phyloP scores from a whole-genome alignment of 2,888 invertebrate genomes.

The Patella caerulea region DNA sequence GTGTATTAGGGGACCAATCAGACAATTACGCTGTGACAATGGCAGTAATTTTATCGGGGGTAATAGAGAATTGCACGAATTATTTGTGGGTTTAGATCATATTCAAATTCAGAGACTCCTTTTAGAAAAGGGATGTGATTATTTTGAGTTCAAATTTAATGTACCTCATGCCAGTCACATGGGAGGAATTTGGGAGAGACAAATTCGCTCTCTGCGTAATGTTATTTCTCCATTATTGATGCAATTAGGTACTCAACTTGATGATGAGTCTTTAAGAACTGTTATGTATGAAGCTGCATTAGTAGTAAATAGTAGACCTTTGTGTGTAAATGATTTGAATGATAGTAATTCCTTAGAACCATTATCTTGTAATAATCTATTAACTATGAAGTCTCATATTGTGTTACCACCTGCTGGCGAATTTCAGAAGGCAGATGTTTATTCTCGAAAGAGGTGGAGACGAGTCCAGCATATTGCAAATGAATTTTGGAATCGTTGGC shows the following conservation, averaged over 20 bases:
- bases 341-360: conserved; percentile 26
- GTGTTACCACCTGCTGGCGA: conserved; percentile 29
- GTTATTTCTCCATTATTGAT: conserved; percentile 27
- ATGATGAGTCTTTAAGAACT: conserved; percentile 34
- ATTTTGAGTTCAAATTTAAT: conserved; percentile 36
- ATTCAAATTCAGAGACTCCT: conserved; percentile 23
- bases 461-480: conserved; percentile 38
- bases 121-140: conserved; percentile 18
- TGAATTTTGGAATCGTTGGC: conserved; percentile 34
- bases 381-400: conserved; percentile 15
- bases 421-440: conserved; percentile 31
- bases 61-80: conserved; percentile 27
- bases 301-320: conserved; percentile 34
- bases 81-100: conserved; percentile 30
- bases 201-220: conserved; percentile 33
- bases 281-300: conserved; percentile 34
- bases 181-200: conserved; percentile 40
- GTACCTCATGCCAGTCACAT: conserved; percentile 34
- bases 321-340: conserved; percentile 25
- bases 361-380: conserved; percentile 37
- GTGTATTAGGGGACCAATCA: conserved; percentile 19
- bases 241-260: conserved; percentile 22
- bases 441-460: conserved; percentile 33
- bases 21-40: conserved; percentile 26
- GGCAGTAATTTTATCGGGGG: conserved; percentile 37